phyloP scores from a whole-genome alignment of 2,113 vertebrate species.

The Tursiops truncatus region DNA sequence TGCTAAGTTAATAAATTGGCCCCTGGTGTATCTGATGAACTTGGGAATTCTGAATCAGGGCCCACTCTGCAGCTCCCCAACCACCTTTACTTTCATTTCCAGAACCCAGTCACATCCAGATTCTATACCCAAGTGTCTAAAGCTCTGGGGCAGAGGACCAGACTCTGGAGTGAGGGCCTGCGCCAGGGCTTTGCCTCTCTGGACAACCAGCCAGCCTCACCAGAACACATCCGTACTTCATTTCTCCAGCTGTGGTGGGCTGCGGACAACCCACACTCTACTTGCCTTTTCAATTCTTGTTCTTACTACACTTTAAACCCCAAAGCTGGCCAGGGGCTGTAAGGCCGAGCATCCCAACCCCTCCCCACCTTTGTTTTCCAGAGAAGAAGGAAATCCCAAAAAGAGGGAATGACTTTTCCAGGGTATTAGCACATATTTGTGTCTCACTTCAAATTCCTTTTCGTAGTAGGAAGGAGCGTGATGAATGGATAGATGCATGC shows the following conservation, averaged over 20 bases:
- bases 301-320: not conserved
- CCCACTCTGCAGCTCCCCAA: not conserved
- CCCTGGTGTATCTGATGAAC: not conserved
- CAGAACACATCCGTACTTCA: not conserved
- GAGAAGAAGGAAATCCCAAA: not conserved
- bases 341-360: not conserved
- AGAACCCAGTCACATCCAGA: not conserved
- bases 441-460: not conserved
- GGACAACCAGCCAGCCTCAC: not conserved
- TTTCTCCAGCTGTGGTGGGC: not conserved
- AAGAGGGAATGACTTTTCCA: not conserved
- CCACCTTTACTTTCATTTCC: not conserved
- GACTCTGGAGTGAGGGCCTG: not conserved
- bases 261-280: not conserved
- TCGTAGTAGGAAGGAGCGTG: not conserved
- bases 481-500: not conserved
- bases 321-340: not conserved
- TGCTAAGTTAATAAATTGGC: slow-evolving; percentile 4
- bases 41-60: not conserved
- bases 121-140: not conserved
- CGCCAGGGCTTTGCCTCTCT: not conserved
- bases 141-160: not conserved
- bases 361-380: not conserved
- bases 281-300: not conserved
- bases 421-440: not conserved